Percentiles rank a stretch among this genome's conserved stretches.
phyloP scores from a whole-genome alignment of 2,888 invertebrate species.

The Pachycephus smyrnensis region DNA sequence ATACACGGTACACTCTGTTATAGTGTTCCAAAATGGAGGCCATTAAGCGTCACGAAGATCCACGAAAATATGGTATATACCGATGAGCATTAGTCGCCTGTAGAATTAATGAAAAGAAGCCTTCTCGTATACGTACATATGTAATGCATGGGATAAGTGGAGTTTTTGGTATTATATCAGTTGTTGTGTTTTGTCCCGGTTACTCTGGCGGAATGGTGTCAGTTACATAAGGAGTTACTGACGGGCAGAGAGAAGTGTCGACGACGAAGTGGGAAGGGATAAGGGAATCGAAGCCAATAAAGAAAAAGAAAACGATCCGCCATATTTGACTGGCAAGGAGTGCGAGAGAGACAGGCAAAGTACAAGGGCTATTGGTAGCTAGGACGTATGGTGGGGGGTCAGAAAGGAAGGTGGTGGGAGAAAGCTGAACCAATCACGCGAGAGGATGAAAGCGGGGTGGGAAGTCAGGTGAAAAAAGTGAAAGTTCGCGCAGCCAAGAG shows the following conservation, averaged over 20 bases:
- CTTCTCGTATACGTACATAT: neutral
- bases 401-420: neutral
- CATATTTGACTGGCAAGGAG: constrained; percentile 2
- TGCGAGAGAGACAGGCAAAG: constrained; percentile 5
- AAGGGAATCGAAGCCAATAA: constrained; percentile 18
- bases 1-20: neutral
- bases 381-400: neutral
- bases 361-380: constrained; percentile 37
- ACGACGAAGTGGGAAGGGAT: constrained; percentile 41
- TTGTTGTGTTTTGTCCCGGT: constrained; percentile 57
- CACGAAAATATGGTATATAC: neutral
- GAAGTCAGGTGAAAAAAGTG: constrained; percentile 56
- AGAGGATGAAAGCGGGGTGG: constrained; percentile 19
- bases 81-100: neutral
- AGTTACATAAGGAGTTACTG: constrained; percentile 61
- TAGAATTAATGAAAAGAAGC: neutral
- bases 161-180: constrained; percentile 28
- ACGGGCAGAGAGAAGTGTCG: constrained; percentile 47
- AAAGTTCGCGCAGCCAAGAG: constrained; percentile 54
- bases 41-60: neutral
- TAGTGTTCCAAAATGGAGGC: neutral
- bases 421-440: constrained; percentile 30
- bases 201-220: constrained; percentile 60
- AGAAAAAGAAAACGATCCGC: neutral
- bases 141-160: constrained; percentile 5